phyloP scores from a whole-genome alignment of 2,113 vertebrate species.

The Ciconia maguari region DNA sequence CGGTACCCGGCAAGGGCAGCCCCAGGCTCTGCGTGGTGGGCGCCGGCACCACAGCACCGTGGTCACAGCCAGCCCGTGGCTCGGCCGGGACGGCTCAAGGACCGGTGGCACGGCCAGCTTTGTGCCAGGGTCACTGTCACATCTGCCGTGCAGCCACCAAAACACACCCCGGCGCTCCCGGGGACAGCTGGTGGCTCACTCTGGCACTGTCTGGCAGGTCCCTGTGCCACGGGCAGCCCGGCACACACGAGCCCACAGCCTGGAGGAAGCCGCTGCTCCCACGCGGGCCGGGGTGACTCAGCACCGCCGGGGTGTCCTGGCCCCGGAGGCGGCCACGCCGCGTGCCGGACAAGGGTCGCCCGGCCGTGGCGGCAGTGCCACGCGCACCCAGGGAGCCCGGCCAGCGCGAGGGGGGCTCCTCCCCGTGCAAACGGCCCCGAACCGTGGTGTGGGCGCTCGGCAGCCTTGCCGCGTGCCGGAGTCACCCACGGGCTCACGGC shows the following conservation, averaged over 20 bases:
- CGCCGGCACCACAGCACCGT: too few relatives aligned
- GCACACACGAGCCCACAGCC: too few relatives aligned
- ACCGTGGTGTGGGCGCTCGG: background rate
- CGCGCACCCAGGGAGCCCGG: background rate
- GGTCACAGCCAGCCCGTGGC: background rate
- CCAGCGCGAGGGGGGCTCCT: background rate
- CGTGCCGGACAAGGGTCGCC: background rate
- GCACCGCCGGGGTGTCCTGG: background rate
- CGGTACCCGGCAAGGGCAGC: background rate
- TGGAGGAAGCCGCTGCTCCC: too few relatives aligned
- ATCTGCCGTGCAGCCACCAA: background rate
- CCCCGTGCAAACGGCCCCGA: background rate
- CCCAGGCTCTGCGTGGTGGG: background rate
- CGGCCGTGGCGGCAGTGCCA: background rate
- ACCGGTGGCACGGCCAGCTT: background rate
- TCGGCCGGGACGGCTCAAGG: background rate
- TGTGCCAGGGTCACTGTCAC: background rate
- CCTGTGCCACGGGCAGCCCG: background rate
- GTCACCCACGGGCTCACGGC: too few relatives aligned
- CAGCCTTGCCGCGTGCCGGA: too few relatives aligned
- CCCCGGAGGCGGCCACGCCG: background rate
- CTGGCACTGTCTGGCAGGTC: background rate
- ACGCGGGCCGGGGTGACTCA: background rate
- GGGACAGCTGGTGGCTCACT: background rate
- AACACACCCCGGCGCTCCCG: background rate